Percentiles rank a stretch among this genome's conserved stretches.
Conservation (phyloP, 92 coral and sea anemone genomes). For the Siderastrea radians region DNA sequence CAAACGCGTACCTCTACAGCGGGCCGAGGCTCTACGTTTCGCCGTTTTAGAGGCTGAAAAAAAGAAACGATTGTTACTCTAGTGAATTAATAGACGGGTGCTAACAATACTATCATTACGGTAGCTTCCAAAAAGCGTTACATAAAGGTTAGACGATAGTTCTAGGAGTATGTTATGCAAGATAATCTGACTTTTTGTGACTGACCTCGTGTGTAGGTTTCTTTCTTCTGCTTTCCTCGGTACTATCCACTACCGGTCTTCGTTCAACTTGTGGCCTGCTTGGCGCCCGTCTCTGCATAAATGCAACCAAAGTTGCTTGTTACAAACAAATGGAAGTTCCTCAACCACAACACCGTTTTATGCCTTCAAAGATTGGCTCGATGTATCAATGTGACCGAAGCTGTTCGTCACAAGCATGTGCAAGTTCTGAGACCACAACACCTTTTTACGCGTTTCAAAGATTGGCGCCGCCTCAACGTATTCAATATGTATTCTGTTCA, state of each 20-base stretch:
- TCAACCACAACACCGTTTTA: neutral
- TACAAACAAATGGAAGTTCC: neutral
- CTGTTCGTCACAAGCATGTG: neutral
- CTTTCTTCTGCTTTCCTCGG: conserved; percentile 6
- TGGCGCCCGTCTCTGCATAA: conserved; percentile 10
- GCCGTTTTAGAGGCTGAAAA: conserved; percentile 54
- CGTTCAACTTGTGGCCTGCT: neutral
- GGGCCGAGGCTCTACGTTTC: conserved; percentile 46
- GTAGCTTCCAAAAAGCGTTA: no score
- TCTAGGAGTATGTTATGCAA: no score
- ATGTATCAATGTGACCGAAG: neutral
- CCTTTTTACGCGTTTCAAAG: no score
- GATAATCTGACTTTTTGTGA: neutral
- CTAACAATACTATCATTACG: no score
- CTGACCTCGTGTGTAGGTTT: conserved; percentile 28
- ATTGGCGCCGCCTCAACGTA: neutral
- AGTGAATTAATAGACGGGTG: neutral
- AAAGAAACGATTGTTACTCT: neutral
- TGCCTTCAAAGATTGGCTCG: neutral
- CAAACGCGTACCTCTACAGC: conserved; percentile 34
- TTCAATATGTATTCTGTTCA: no score
- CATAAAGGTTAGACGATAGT: no score
- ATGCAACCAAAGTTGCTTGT: neutral
- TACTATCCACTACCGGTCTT: neutral
- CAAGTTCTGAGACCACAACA: neutral